Percentiles rank a stretch among this genome's conserved stretches.
Evolutionary conservation across 2,797 vertebrate species (phyloP).

Genomic region (Tangara arthus): DNA sequence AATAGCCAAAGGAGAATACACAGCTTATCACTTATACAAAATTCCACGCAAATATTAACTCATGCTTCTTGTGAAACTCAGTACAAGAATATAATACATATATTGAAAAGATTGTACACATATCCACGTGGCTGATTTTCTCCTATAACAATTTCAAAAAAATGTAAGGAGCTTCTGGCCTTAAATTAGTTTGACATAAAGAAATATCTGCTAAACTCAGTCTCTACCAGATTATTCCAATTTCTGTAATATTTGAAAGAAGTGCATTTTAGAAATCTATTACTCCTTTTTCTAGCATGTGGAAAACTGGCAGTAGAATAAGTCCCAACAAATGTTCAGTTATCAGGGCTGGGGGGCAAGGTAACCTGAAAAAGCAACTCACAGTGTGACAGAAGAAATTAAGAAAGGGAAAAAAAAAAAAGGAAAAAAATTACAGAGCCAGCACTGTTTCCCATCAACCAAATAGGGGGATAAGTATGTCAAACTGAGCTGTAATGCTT

Average conservation of each 20-base stretch:
- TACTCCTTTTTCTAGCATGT: not conserved
- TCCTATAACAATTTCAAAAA: not conserved
- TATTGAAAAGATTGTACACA: not conserved
- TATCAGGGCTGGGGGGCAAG: not conserved
- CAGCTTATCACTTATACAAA: not conserved
- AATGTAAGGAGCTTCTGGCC: not conserved
- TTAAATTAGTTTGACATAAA: not conserved
- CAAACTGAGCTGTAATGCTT: not conserved
- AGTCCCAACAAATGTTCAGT: not conserved
- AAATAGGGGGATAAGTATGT: not conserved
- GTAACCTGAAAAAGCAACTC: not conserved
- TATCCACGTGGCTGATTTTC: not conserved
- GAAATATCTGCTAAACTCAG: not conserved
- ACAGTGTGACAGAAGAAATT: not conserved
- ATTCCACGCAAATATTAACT: not conserved
- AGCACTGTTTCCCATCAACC: not conserved
- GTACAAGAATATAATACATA: not conserved
- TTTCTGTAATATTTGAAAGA: not conserved
- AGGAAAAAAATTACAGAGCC: rapidly evolving
- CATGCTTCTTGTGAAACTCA: not conserved
- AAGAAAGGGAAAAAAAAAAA: not conserved
- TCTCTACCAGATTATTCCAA: not conserved
- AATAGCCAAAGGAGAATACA: not conserved
- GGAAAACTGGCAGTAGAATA: not conserved
- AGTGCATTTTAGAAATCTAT: not conserved